Base-by-base conservation (phyloP, 2,113 vertebrate species). In the Bagarius yarrelli region DNA sequence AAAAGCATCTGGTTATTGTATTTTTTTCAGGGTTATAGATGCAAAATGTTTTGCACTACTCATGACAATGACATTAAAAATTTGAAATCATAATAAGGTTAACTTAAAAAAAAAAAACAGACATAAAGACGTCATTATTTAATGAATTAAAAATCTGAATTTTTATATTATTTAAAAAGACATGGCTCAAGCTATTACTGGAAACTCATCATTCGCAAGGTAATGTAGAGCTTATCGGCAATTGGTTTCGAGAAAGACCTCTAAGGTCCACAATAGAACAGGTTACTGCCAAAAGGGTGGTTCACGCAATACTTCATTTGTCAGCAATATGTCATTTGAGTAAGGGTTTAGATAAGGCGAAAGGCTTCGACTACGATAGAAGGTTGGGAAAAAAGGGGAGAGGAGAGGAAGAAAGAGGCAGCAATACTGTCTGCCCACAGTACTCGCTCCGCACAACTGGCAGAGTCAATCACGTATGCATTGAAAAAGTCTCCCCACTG, bases 401-500 rank as follows among this genome's bases (percentile, higher is more conserved):
- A 25, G 25, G 50, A 44, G 40, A 52, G 55, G 66, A 72, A 57
- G 69, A 70, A 71, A n/a, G 30, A 40, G 82, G 87, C 90, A 90
- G 89, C 90, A 90, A 90, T 88, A 87, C 85, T 92, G 90, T 90
- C 79, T 23, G 67, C 53, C 25, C 69, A 81, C 57, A 87, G 79
- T 84, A 88, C 83, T 83, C 81, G 84, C 87, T 86, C 85, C 84
- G 86, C 84, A 89, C 87, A 88, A 85, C 89, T 89, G 88, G 91
- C 57, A 84, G 69, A 84, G 83, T 81, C 84, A 79, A 85, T 94
- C 93, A 92, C 63, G 88, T 93, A 93, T 92, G 91, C 93, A 93
- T 92, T 93, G 91, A 92, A 92, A 93, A 92, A 90, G 90, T 89
- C 90, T 60, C 83, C 91, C 87, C 90, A 76, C 91, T 92, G 90